Evolutionary conservation across 1,140 invertebrate genomes (phyloP).

Genomic region (Protaetia brevitarsis): DNA sequence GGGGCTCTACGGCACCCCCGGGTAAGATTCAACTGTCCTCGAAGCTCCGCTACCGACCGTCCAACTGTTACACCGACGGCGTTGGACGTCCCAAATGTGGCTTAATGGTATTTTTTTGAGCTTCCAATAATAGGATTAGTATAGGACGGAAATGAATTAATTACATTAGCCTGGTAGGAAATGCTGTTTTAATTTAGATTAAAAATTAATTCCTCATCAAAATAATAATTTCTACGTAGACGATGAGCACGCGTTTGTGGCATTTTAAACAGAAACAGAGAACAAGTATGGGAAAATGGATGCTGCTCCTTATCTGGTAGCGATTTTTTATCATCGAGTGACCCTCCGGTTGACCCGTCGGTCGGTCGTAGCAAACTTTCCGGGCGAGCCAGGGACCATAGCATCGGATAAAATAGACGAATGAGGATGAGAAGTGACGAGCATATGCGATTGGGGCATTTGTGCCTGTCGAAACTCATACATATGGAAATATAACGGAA

Average conservation of each 20-base stretch:
- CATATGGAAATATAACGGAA: conserved; percentile 41
- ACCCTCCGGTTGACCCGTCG: not conserved
- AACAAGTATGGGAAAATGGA: not conserved
- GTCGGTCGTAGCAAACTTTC: conserved; percentile 1
- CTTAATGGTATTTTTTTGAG: not conserved
- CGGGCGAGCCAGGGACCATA: conserved; percentile 17
- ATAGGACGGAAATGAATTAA: not conserved
- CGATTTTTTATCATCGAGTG: conserved; percentile 11
- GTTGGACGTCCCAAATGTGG: not conserved
- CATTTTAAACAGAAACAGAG: too few species aligned
- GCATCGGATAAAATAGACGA: conserved; percentile 38
- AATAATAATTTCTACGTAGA: too few species aligned
- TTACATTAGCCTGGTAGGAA: too few species aligned
- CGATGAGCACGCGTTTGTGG: too few species aligned
- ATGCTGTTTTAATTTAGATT: too few species aligned
- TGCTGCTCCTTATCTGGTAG: not conserved
- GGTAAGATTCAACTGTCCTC: conserved; percentile 46
- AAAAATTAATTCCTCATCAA: too few species aligned
- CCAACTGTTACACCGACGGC: not conserved
- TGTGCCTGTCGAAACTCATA: conserved; percentile 44
- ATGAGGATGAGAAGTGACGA: conserved; percentile 40
- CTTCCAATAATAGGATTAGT: not conserved
- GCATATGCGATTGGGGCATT: conserved; percentile 45
- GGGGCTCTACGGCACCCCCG: conserved; percentile 41
- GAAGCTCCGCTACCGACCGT: too few species aligned